Conservation (phyloP, 2,888 invertebrate genomes). For the Smittia aterrima region DNA sequence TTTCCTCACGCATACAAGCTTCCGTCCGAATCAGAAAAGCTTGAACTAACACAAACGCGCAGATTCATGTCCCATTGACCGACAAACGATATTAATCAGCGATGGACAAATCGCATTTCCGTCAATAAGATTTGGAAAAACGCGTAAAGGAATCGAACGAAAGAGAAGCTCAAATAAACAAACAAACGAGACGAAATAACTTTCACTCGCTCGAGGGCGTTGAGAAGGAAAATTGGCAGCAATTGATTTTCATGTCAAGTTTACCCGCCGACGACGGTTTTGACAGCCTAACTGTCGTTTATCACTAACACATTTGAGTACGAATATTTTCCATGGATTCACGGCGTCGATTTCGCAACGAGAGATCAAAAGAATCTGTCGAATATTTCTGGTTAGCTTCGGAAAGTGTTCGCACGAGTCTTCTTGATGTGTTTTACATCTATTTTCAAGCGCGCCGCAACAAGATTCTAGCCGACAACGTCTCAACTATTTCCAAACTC, state of each 20-base stretch:
- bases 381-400: not conserved
- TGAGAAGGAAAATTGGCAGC: slow-evolving; percentile 33
- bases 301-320: not conserved
- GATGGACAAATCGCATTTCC: not conserved
- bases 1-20: not conserved
- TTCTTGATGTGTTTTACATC: not conserved
- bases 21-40: not conserved
- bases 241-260: slow-evolving; percentile 29
- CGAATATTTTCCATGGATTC: not conserved
- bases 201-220: not conserved
- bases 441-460: not conserved
- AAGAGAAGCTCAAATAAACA: not conserved
- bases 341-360: not conserved
- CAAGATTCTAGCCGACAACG: too few relatives aligned
- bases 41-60: not conserved
- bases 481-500: not conserved
- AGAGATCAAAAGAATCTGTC: not conserved
- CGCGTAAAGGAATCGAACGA: not conserved
- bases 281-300: slow-evolving; percentile 6
- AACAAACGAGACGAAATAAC: not conserved
- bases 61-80: slow-evolving; percentile 1
- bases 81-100: not conserved
- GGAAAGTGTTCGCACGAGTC: not conserved
- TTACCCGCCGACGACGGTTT: not conserved
- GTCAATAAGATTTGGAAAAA: not conserved